Evolutionary conservation across 2,888 invertebrate genomes (phyloP).

Genomic region (Drosophila formosana): DNA sequence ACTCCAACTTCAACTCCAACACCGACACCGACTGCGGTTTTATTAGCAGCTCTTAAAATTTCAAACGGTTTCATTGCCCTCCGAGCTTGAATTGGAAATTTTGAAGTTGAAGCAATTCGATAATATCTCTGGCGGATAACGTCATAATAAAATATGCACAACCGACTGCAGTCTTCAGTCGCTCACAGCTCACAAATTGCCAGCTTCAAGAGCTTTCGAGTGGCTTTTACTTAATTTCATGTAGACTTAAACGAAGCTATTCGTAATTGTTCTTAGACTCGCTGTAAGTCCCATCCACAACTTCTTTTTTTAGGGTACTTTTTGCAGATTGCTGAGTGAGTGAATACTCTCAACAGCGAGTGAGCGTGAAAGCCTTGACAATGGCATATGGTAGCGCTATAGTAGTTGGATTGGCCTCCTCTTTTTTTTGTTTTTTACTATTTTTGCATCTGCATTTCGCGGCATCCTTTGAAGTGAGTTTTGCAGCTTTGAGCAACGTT

Average conservation of each 20-base stretch:
- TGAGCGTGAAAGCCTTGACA: constrained; percentile 38
- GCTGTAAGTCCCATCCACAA: neutral
- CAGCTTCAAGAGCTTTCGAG: constrained; percentile 8
- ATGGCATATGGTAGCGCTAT: constrained; percentile 45
- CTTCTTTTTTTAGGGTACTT: constrained; percentile 3
- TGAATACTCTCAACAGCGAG: neutral
- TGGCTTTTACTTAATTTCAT: constrained; percentile 6
- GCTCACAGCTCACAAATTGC: constrained; percentile 1
- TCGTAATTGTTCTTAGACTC: constrained; percentile 2
- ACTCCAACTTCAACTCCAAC: no score
- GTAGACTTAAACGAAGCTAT: neutral
- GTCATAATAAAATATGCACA: constrained; percentile 3
- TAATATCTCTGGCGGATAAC: constrained; percentile 12
- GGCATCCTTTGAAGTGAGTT: constrained; percentile 64
- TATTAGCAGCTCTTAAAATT: constrained; percentile 63
- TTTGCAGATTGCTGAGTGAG: constrained; percentile 10
- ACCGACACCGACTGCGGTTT: constrained; percentile 25
- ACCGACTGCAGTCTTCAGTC: neutral
- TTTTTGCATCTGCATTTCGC: constrained; percentile 46
- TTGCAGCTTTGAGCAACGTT: constrained; percentile 58
- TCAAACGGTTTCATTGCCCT: constrained; percentile 46
- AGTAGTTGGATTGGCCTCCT: constrained; percentile 17
- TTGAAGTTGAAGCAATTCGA: constrained; percentile 20
- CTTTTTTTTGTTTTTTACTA: neutral
- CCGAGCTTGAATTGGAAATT: constrained; percentile 27